Percentiles rank a stretch among this genome's conserved stretches.
Evolutionary conservation across 1,140 invertebrate genomes (phyloP).

Genomic region (Tetraneura akinire): DNA sequence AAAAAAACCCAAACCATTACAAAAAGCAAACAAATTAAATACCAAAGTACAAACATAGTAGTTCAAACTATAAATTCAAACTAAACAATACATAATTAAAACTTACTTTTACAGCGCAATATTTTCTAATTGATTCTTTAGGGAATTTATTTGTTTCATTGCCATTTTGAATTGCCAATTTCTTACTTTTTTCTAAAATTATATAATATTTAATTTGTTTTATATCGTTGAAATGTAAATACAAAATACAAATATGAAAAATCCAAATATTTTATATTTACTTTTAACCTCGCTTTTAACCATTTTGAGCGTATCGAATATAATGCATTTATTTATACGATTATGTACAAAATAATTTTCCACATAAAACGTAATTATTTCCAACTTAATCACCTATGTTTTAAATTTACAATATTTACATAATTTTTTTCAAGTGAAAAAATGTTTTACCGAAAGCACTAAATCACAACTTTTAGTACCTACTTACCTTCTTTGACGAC

Average conservation of each 20-base stretch:
- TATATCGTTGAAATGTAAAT: too few relatives aligned
- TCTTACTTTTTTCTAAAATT: slow-evolving; percentile 26
- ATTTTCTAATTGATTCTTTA: slow-evolving; percentile 34
- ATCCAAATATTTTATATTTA: not conserved
- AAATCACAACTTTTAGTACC: too few relatives aligned
- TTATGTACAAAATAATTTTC: too few relatives aligned
- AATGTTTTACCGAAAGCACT: too few relatives aligned
- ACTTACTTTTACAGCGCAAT: slow-evolving; percentile 38
- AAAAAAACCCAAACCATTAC: not conserved
- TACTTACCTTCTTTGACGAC: too few relatives aligned
- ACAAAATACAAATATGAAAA: not conserved
- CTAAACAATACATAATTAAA: not conserved
- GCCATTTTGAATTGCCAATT: not conserved
- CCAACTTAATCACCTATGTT: too few relatives aligned
- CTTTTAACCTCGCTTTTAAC: slow-evolving; percentile 44
- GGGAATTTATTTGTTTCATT: not conserved
- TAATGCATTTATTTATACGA: too few relatives aligned
- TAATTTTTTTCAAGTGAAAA: too few relatives aligned
- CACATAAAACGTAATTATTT: too few relatives aligned
- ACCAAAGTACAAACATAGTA: not conserved
- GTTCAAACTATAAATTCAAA: not conserved
- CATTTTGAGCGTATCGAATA: not conserved
- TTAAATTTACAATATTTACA: too few relatives aligned
- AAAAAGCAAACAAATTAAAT: not conserved
- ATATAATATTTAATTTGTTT: not conserved